A percentile compares a stretch with the other conserved stretches of the same genome.
Evolutionary conservation across 2,888 invertebrate genomes (phyloP).

Genomic region (Andrena camellia): DNA sequence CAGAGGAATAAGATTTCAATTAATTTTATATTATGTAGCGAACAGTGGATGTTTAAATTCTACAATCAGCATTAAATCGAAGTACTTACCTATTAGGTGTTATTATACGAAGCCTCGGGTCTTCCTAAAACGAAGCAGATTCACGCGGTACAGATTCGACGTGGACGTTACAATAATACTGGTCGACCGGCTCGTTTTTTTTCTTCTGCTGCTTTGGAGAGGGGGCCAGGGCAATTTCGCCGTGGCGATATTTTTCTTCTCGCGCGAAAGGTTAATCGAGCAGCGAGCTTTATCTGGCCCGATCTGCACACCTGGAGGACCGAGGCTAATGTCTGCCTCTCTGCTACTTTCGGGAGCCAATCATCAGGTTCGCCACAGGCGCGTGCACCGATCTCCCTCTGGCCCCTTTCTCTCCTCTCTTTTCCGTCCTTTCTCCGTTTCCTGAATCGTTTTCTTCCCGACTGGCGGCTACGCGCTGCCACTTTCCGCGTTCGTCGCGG

Average conservation of each 20-base stretch:
- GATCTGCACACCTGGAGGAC: constrained; percentile 74
- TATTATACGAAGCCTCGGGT: neutral
- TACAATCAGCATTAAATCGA: too few species aligned
- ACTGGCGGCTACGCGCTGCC: constrained; percentile 30
- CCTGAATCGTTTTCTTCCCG: constrained; percentile 16
- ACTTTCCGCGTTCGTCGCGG: constrained; percentile 49
- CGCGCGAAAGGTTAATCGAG: constrained; percentile 73
- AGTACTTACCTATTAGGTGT: too few species aligned
- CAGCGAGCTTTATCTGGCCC: constrained; percentile 70
- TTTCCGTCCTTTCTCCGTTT: constrained; percentile 23
- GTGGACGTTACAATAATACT: constrained; percentile 38
- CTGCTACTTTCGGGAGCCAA: constrained; percentile 73
- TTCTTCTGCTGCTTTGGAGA: constrained; percentile 5
- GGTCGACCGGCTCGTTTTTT: constrained; percentile 20
- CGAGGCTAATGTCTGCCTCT: constrained; percentile 70
- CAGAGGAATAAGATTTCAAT: too few species aligned
- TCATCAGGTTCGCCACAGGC: constrained; percentile 75
- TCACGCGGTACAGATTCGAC: neutral
- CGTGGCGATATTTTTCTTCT: constrained; percentile 67
- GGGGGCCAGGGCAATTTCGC: constrained; percentile 57
- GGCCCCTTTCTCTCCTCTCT: constrained; percentile 16
- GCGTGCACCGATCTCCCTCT: constrained; percentile 70
- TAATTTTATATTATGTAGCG: too few species aligned
- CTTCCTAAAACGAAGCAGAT: constrained; percentile 7
- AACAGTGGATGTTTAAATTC: too few species aligned